Evolutionary conservation across 2,797 vertebrate species (phyloP), one percentile per base, ranked within the genome.

Genomic region (Falco rusticolus): DNA sequence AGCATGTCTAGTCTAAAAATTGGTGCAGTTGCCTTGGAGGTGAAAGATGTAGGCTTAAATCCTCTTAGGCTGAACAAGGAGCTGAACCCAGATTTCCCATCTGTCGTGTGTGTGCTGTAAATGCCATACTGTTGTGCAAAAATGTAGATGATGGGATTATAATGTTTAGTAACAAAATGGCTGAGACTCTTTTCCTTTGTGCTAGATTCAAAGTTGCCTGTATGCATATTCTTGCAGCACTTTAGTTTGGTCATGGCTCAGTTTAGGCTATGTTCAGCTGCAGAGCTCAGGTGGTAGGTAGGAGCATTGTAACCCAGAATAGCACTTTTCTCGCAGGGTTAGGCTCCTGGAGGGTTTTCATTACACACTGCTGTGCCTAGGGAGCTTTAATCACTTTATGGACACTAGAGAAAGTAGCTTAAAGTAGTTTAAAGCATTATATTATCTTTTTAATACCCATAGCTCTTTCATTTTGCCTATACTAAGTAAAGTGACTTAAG

Each of bases 31-130:
- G 50, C 57, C 76, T 94, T 81, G 31, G 18, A 94, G 71, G 86
- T 80, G 45, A 91, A 91, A 92, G 64, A 92, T n/a, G 20, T 24
- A 77, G 31, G 26, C 57, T 89, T 93, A 94, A 94, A 92, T 87
- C 75, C 48, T 89, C 39, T 77, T 83, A 80, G 37, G 31, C 41
- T 74, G 56, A 84, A 76, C 16, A 71, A 64, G 31, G 24, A 63
- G 13, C 69, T 84, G 65, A 79, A 93, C 25, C 13, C 54, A 87
- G 43, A 45, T 61, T 92, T 89, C 37, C 74, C n/a, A 53, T 76
- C 56, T 56, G 19, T 1, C 1, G 10, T 41, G 16, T 34, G 47
- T 76, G 28, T 48, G 33, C 13, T 90, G 61, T 61, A 61, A 84
- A 61, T 2, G 4, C 29, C 19, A 24, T 43, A 47, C 17, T 39